These are phyloP conservation scores for Andrena cerasifolii DNA, from an alignment of 1,140 invertebrate genomes.

Conservation along the genomic window DNA sequence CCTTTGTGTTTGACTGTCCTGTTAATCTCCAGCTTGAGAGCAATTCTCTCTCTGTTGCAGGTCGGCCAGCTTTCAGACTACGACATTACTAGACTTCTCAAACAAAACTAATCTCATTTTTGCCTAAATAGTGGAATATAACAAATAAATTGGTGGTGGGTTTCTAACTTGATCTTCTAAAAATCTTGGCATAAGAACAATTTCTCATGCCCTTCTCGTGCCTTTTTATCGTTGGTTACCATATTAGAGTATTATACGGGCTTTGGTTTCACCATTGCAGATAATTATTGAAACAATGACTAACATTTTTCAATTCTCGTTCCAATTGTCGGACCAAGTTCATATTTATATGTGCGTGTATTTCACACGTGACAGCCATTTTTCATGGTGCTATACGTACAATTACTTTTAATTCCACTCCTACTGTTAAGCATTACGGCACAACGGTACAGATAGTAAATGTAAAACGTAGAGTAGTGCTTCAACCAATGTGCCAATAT, in stretches of 20 bases:
- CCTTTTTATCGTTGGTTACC: slow-evolving; percentile 46
- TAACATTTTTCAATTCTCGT: slow-evolving; percentile 32
- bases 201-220: slow-evolving; percentile 35
- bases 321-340: slow-evolving; percentile 7
- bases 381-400: slow-evolving; percentile 56
- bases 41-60: slow-evolving; percentile 82
- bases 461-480: slow-evolving; percentile 13
- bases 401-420: slow-evolving; percentile 27
- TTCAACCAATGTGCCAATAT: slow-evolving; percentile 58
- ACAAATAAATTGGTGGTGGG: slow-evolving; percentile 74
- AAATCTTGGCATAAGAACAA: slow-evolving; percentile 51
- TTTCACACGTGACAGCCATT: slow-evolving; percentile 39
- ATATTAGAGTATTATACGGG: slow-evolving; percentile 36
- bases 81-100: slow-evolving; percentile 82
- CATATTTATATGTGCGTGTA: slow-evolving; percentile 15
- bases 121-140: slow-evolving; percentile 73
- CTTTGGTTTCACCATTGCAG: slow-evolving; percentile 24
- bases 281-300: slow-evolving; percentile 24
- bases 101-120: slow-evolving; percentile 74
- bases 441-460: slow-evolving; percentile 1
- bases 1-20: slow-evolving; percentile 50
- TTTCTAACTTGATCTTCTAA: slow-evolving; percentile 66
- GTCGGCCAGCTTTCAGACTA: slow-evolving; percentile 83
- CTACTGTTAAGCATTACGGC: slow-evolving; percentile 34
- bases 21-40: slow-evolving; percentile 77